Conservation (phyloP, 2,113 vertebrate genomes). For the Platycercus adscitus region DNA sequence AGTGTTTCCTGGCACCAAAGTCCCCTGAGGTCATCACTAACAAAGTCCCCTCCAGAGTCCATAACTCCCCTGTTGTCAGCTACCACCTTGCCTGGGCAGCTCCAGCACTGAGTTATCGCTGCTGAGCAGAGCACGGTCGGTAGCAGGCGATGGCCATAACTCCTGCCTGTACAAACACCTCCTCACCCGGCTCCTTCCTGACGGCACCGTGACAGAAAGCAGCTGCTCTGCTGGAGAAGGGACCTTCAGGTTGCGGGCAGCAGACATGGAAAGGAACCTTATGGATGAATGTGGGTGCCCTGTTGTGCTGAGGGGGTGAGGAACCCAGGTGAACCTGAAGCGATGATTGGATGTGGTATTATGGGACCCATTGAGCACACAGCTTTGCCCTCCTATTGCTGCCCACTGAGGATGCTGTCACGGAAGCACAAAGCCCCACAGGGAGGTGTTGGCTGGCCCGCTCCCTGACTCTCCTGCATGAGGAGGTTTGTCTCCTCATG, state of each 20-base stretch:
- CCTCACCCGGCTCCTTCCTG: fast-evolving
- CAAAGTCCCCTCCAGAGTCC: background rate
- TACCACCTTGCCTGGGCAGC: background rate
- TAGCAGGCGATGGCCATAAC: background rate
- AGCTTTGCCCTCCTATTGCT: background rate
- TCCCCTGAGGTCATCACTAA: background rate
- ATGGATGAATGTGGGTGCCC: fast-evolving
- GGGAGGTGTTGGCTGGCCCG: fast-evolving
- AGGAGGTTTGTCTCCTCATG: background rate
- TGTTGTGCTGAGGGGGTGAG: background rate
- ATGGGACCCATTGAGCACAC: background rate
- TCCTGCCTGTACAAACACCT: background rate
- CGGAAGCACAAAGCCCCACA: background rate
- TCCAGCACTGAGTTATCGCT: fast-evolving
- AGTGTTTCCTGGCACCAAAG: background rate
- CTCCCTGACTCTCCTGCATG: fast-evolving
- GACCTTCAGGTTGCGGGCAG: fast-evolving
- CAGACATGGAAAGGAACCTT: background rate
- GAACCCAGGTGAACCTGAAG: background rate
- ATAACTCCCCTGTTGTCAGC: fast-evolving
- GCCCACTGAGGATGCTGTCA: background rate
- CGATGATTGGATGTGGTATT: fast-evolving
- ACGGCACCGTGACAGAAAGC: fast-evolving
- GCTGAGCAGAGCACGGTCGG: fast-evolving
- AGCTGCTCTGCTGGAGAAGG: background rate